A percentile compares a stretch with the other conserved stretches of the same genome.
Conservation (phyloP, 1,140 invertebrate genomes). For the Cepaea nemoralis region DNA sequence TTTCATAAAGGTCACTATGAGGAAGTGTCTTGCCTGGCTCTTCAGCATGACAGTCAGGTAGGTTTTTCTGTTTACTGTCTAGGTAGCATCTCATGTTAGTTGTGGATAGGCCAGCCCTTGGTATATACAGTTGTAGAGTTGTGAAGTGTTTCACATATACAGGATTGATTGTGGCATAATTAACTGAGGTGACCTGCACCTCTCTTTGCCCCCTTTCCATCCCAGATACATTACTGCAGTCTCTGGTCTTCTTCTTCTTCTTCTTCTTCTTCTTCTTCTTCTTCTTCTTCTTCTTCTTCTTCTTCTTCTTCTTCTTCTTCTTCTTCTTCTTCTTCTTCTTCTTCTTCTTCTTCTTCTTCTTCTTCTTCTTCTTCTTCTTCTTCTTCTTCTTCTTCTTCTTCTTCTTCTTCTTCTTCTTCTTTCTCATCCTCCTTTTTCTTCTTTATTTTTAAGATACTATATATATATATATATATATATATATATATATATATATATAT, state of each 20-base stretch:
- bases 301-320: background rate
- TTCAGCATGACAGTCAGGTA: slow-evolving; percentile 70
- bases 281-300: background rate
- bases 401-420: too few species aligned
- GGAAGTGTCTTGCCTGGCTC: slow-evolving; percentile 68
- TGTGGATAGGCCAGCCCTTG: too few species aligned
- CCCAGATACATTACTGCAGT: background rate
- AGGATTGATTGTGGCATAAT: too few species aligned
- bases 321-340: background rate
- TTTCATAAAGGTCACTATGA: slow-evolving; percentile 65
- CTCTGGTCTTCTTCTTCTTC: too few species aligned
- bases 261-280: too few species aligned
- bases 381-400: slow-evolving; percentile 13
- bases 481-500: background rate
- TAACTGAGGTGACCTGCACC: too few species aligned
- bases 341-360: slow-evolving; percentile 30
- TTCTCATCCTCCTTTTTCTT: too few species aligned
- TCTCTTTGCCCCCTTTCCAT: background rate
- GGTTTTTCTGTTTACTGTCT: background rate
- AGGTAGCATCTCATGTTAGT: too few species aligned
- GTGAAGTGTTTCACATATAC: too few species aligned
- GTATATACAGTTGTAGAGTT: too few species aligned
- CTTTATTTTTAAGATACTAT: background rate
- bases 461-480: too few species aligned
- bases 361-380: background rate